phyloP scores from a whole-genome alignment of 2,888 invertebrate species.

The Neoaliturus tenellus region DNA sequence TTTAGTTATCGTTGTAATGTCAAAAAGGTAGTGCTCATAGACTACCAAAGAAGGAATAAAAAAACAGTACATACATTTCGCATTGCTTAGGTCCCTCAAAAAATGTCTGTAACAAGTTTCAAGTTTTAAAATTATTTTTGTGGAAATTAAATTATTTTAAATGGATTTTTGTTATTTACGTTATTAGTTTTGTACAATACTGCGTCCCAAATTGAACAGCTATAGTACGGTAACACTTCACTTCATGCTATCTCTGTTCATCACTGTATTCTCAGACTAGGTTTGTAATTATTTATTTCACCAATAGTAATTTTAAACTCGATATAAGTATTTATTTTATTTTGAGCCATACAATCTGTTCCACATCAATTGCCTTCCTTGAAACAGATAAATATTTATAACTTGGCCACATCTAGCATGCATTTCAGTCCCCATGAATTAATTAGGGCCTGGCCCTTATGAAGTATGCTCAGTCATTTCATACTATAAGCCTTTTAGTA shows the following conservation, averaged over 20 bases:
- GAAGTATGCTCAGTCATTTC: no score
- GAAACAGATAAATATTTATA: no score
- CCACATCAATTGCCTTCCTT: no score
- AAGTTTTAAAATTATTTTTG: background rate
- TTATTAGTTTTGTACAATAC: background rate
- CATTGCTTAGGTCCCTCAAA: background rate
- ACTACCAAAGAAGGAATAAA: background rate
- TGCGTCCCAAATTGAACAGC: background rate
- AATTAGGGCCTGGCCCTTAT: no score
- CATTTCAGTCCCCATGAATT: no score
- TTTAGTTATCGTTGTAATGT: background rate
- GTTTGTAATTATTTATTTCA: background rate
- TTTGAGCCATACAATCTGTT: no score
- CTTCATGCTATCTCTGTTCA: background rate
- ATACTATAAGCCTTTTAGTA: no score
- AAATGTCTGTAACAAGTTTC: conserved; percentile 8
- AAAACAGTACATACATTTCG: conserved; percentile 1
- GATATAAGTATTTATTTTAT: no score
- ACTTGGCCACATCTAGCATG: no score
- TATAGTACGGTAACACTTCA: background rate
- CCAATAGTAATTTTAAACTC: background rate
- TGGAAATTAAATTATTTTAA: background rate
- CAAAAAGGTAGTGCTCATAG: background rate
- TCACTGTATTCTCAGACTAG: background rate
- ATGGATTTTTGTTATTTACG: conserved; percentile 9